Evolutionary conservation across 1,140 invertebrate species (phyloP), one percentile per base, ranked within the genome.

Genomic region (Drosophila quadrilineata): DNA sequence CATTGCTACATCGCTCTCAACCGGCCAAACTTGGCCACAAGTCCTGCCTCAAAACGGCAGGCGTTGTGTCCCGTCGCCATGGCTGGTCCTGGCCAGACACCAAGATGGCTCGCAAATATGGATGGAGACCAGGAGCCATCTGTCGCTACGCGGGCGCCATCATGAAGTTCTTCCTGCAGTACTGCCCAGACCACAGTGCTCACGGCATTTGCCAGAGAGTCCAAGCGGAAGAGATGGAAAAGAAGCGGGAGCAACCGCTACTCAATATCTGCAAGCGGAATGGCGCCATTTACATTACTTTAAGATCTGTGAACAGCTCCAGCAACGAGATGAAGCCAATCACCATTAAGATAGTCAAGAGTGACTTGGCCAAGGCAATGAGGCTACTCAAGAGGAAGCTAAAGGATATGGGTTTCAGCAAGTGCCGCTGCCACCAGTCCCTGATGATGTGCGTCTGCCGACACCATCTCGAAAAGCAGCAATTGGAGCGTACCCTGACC

Each of bases 51-150:
- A 70, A 66, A 8, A 19, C 6, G 0, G 6, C 45, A 0, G 16
- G 4, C 0, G 17, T 0, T 4, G 87, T 89, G 0, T 66, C 88
- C 0, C 62, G 63, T 0, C 64, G 58, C 1, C 88, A 89, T 19
- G 88, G 88, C 22, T 89, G 88, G 88, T 26, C 68, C 0, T 89
- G 88, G 88, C 43, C 52, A 3, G 24, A 49, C 0, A 64, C 62
- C 6, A 48, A 16, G 0, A 10, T 54, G 50, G 84, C 74, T 2
- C 58, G 56, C 9, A 63, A 65, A 9, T 8, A 52, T 4, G 87
- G 87, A 10, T 89, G 88, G 88, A 53, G 70, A 3, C 88, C 88
- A 0, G 88, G 88, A 0, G 69, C 84, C 12, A 84, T 89, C 29
- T 17, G 57, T 6, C 38, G 87, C 16, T 43, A 63, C 38, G 71